Conservation (phyloP, 2,888 invertebrate species). For the Drosophila greeni region DNA sequence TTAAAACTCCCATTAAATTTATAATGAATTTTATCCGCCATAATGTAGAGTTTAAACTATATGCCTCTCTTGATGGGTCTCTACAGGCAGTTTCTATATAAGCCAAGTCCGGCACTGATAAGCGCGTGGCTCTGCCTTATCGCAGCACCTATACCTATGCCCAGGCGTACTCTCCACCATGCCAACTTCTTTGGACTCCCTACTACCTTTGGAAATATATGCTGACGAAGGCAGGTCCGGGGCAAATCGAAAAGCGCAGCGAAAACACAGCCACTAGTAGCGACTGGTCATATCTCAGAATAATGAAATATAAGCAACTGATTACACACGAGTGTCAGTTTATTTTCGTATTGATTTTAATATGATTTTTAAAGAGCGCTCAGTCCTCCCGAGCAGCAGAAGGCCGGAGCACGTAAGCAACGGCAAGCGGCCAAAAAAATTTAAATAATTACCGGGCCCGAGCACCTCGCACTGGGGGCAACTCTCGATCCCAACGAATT, state of each 20-base stretch:
- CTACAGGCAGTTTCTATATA: background rate
- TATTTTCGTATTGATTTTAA: conserved; percentile 53
- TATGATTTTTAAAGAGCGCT: conserved; percentile 40
- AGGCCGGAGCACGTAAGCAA: conserved; percentile 48
- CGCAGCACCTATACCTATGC: conserved; percentile 10
- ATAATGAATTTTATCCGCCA: background rate
- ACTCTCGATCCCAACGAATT: background rate
- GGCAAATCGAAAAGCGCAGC: conserved; percentile 56
- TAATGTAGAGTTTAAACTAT: background rate
- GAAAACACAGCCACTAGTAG: conserved; percentile 18
- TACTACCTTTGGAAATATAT: conserved; percentile 47
- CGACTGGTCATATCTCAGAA: conserved; percentile 34
- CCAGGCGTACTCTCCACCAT: background rate
- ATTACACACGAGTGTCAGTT: conserved; percentile 61
- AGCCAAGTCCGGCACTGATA: conserved; percentile 22
- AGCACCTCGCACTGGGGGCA: conserved; percentile 3
- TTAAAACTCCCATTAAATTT: background rate
- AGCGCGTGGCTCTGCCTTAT: conserved; percentile 24
- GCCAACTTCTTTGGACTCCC: conserved; percentile 24
- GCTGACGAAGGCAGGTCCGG: conserved; percentile 52
- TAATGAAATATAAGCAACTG: conserved; percentile 61
- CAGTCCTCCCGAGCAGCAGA: conserved; percentile 47
- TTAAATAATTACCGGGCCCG: background rate
- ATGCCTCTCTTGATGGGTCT: background rate
- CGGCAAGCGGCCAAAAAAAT: conserved; percentile 14